phyloP scores from a whole-genome alignment of 1,140 invertebrate species.

The Tetragonula clypearis region DNA sequence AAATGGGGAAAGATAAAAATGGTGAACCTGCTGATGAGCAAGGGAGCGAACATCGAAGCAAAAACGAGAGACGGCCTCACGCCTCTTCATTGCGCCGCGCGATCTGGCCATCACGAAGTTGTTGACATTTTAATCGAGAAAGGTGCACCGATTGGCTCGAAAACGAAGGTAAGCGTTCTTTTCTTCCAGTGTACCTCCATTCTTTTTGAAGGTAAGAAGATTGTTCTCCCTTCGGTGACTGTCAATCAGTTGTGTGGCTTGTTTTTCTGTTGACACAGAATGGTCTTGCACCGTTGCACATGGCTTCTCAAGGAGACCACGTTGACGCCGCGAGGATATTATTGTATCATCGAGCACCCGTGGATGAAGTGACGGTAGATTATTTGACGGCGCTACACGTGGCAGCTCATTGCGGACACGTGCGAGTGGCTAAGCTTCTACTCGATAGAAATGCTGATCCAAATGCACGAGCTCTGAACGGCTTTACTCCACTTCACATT shows the following conservation, averaged over 20 bases:
- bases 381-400: conserved; percentile 98
- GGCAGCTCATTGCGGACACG: conserved; percentile 96
- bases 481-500: conserved; percentile 99
- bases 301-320: conserved; percentile 98
- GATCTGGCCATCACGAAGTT: conserved; percentile 98
- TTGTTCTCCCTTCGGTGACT: neutral
- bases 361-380: conserved; percentile 99
- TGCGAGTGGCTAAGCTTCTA: conserved; percentile 96
- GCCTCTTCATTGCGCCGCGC: conserved; percentile 94
- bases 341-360: conserved; percentile 95
- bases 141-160: conserved; percentile 96
- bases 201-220: neutral
- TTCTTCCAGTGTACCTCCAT: neutral
- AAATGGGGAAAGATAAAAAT: conserved; percentile 98
- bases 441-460: conserved; percentile 97
- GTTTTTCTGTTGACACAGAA: conserved; percentile 85
- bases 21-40: conserved; percentile 91
- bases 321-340: conserved; percentile 96
- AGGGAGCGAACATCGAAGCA: conserved; percentile 95
- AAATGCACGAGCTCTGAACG: conserved; percentile 97
- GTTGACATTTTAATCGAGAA: conserved; percentile 95
- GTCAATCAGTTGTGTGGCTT: conserved; percentile 29
- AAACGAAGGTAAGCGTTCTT: conserved; percentile 92
- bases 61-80: conserved; percentile 97
- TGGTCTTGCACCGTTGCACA: conserved; percentile 94